A percentile compares a stretch with the other conserved stretches of the same genome.
These are phyloP conservation scores for Amphimallon solstitiale DNA, from an alignment of 2,888 invertebrate species.

Conservation along the genomic window DNA sequence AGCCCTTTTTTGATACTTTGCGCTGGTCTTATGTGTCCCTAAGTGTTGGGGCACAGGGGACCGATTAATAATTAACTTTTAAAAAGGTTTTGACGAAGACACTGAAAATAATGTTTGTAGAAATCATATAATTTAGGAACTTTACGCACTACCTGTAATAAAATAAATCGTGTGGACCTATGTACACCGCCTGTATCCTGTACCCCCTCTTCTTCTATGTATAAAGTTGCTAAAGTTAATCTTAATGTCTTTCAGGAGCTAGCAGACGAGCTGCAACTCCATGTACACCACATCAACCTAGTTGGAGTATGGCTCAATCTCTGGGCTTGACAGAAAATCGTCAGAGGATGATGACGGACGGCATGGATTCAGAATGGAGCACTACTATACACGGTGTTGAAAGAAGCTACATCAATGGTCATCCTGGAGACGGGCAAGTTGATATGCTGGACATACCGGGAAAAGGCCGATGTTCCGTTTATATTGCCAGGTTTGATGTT, in stretches of 20 bases:
- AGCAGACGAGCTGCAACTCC: constrained; percentile 61
- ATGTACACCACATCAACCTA: constrained; percentile 59
- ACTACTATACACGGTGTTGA: constrained; percentile 54
- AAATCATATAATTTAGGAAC: too few relatives aligned
- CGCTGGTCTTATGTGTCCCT: too few relatives aligned
- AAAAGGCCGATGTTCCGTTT: constrained; percentile 92
- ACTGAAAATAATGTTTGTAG: too few relatives aligned
- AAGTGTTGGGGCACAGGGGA: too few relatives aligned
- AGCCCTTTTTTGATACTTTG: too few relatives aligned
- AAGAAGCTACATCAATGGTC: constrained; percentile 60
- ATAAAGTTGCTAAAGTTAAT: too few relatives aligned
- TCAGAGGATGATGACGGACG: constrained; percentile 58
- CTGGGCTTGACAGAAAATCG: constrained; percentile 55
- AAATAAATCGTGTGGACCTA: too few relatives aligned
- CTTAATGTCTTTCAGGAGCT: constrained; percentile 45
- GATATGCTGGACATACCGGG: constrained; percentile 95
- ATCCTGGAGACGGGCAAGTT: constrained; percentile 76
- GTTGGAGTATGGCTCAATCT: constrained; percentile 54
- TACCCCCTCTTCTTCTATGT: too few relatives aligned
- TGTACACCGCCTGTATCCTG: too few relatives aligned
- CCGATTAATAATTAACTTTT: too few relatives aligned
- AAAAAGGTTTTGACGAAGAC: too few relatives aligned
- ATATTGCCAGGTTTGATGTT: constrained; percentile 75
- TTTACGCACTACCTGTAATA: too few relatives aligned
- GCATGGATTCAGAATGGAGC: constrained; percentile 62